phyloP scores from a whole-genome alignment of 2,113 vertebrate species.

The Pluvianellus socialis region DNA sequence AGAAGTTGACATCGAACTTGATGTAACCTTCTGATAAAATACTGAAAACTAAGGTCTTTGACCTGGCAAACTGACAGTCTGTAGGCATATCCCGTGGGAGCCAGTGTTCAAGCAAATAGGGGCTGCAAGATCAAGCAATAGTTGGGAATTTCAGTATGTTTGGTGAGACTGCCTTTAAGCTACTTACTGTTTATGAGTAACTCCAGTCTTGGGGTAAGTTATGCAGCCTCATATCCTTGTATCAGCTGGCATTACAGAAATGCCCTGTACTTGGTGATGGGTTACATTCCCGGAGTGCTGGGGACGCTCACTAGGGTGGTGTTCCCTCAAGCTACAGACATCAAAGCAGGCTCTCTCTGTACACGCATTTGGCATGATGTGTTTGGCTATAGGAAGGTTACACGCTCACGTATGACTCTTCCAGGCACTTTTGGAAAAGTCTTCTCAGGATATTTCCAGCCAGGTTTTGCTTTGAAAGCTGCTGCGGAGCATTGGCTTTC shows the following conservation, averaged over 20 bases:
- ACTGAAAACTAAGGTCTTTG: not conserved
- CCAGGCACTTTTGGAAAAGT: conserved; percentile 6
- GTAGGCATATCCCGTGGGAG: not conserved
- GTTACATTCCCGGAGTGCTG: not conserved
- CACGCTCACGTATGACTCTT: not conserved
- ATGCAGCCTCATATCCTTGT: not conserved
- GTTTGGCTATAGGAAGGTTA: not conserved
- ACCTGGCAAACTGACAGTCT: not conserved
- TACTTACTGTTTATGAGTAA: not conserved
- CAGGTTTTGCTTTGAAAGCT: conserved; percentile 24
- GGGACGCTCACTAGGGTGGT: not conserved
- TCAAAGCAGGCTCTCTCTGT: not conserved
- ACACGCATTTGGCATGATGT: not conserved
- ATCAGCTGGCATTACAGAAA: not conserved
- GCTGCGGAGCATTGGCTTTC: not conserved
- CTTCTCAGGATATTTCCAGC: not conserved
- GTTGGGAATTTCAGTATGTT: not conserved
- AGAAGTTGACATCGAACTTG: not conserved
- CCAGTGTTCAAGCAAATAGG: not conserved
- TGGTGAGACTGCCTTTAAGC: not conserved
- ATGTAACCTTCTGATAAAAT: not conserved
- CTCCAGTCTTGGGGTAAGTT: not conserved
- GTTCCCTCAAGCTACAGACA: not conserved
- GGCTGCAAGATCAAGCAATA: not conserved
- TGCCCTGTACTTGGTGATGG: not conserved